Percentiles rank a stretch among this genome's conserved stretches.
These are phyloP conservation scores for Cabera pusaria DNA, from an alignment of 2,888 invertebrate species.

Conservation along the genomic window DNA sequence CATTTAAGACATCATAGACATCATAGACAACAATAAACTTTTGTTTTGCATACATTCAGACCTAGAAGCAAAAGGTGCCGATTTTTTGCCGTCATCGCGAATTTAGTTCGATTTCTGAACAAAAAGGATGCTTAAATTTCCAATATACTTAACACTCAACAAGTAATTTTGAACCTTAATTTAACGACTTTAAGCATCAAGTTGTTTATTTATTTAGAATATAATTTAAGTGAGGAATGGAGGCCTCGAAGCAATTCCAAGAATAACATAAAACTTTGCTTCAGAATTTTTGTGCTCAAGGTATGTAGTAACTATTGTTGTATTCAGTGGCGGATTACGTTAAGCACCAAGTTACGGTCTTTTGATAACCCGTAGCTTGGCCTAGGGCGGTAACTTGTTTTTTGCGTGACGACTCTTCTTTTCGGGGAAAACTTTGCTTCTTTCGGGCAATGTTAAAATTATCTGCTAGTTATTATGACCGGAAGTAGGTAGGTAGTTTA, in stretches of 20 bases:
- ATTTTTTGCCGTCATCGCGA: conserved; percentile 41
- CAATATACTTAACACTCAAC: not conserved
- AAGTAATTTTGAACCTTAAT: not conserved
- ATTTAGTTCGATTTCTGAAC: conserved; percentile 59
- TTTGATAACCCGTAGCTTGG: conserved; percentile 22
- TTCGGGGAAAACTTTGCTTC: conserved; percentile 5
- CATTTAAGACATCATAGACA: conserved; percentile 3
- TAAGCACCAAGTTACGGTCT: conserved; percentile 6
- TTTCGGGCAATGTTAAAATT: not conserved
- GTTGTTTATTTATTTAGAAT: not conserved
- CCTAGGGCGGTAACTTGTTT: too few species aligned
- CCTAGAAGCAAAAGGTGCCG: conserved; percentile 17
- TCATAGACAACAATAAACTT: conserved; percentile 16
- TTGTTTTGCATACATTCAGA: conserved; percentile 25
- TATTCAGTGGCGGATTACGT: conserved; percentile 14
- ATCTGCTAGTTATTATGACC: too few species aligned
- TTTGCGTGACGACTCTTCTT: not conserved
- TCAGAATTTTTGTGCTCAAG: conserved; percentile 56
- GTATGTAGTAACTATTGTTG: conserved; percentile 33
- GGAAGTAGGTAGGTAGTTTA: too few species aligned
- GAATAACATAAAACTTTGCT: conserved; percentile 53
- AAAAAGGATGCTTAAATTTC: conserved; percentile 49
- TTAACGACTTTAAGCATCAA: not conserved
- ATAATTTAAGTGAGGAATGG: conserved; percentile 25
- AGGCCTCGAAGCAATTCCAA: conserved; percentile 30